Evolutionary conservation across 2,113 vertebrate species (phyloP).

Genomic region (Heliornis fulica): DNA sequence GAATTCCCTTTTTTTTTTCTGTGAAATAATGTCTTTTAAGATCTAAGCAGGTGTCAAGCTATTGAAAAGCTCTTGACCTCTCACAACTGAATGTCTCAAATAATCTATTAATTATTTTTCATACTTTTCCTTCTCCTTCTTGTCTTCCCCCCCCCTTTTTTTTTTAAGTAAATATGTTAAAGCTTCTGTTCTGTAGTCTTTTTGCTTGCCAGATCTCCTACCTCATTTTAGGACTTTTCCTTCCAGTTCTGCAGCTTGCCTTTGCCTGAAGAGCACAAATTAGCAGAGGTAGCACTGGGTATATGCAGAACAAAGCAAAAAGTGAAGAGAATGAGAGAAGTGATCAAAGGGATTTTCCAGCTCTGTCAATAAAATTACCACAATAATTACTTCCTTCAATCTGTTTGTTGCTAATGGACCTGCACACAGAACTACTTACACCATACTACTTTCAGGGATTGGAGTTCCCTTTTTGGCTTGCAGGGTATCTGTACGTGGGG

Average conservation of each 20-base stretch:
- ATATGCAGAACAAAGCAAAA: neutral
- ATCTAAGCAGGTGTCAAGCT: neutral
- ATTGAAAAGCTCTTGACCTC: neutral
- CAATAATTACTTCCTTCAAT: conserved; percentile 44
- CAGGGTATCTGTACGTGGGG: neutral
- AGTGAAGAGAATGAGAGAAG: conserved; percentile 48
- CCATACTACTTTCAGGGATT: neutral
- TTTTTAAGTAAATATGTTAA: neutral
- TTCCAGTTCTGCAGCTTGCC: neutral
- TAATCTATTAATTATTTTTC: neutral
- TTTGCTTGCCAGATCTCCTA: neutral
- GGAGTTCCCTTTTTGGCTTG: neutral
- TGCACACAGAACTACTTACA: neutral
- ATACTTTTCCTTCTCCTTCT: neutral
- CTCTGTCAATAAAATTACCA: conserved; percentile 57
- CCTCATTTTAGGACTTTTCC: neutral
- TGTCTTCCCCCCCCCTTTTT: too few species aligned
- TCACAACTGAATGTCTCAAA: neutral
- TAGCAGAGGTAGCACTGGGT: neutral
- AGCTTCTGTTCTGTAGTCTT: neutral
- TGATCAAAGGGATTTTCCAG: conserved; percentile 56
- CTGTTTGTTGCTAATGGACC: conserved; percentile 1
- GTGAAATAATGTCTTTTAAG: neutral
- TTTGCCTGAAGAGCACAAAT: neutral
- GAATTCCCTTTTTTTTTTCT: neutral